Evolutionary conservation across 2,113 vertebrate species (phyloP).

Genomic region (Rhinopomastus cyanomelas): DNA sequence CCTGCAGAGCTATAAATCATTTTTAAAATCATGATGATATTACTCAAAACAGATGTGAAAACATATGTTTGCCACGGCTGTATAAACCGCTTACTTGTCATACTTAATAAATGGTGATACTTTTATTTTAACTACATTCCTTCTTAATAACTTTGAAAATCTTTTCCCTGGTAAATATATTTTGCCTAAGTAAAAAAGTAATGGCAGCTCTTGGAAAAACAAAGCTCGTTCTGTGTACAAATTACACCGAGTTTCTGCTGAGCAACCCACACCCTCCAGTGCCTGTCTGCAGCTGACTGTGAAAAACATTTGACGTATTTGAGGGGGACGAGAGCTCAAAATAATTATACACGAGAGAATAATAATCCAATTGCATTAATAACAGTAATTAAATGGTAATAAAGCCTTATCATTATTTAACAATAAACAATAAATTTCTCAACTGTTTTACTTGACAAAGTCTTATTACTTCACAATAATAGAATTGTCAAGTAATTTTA

Average conservation of each 20-base stretch:
- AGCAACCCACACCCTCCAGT: neutral
- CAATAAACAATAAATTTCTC: too few species aligned
- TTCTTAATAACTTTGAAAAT: slow-evolving; percentile 69
- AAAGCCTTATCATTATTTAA: too few species aligned
- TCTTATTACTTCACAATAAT: too few species aligned
- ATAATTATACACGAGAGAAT: neutral
- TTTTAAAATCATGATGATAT: slow-evolving; percentile 79
- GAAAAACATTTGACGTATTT: neutral
- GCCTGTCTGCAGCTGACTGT: neutral
- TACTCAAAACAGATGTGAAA: slow-evolving; percentile 82
- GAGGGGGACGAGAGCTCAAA: neutral
- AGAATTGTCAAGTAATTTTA: too few species aligned
- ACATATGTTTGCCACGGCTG: slow-evolving; percentile 75
- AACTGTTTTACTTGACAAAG: too few species aligned
- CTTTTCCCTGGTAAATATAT: slow-evolving; percentile 54
- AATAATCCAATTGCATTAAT: neutral
- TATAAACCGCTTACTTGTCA: slow-evolving; percentile 76
- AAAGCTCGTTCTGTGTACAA: neutral
- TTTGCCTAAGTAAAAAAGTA: slow-evolving; percentile 34
- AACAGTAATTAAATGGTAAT: too few species aligned
- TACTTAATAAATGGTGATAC: slow-evolving; percentile 74
- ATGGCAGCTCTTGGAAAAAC: slow-evolving; percentile 1
- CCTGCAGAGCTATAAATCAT: slow-evolving; percentile 77
- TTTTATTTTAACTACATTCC: slow-evolving; percentile 66
- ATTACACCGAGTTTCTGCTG: neutral